These are phyloP conservation scores for Anguilla japonica DNA, from an alignment of 2,113 vertebrate genomes.

Conservation along the genomic window DNA sequence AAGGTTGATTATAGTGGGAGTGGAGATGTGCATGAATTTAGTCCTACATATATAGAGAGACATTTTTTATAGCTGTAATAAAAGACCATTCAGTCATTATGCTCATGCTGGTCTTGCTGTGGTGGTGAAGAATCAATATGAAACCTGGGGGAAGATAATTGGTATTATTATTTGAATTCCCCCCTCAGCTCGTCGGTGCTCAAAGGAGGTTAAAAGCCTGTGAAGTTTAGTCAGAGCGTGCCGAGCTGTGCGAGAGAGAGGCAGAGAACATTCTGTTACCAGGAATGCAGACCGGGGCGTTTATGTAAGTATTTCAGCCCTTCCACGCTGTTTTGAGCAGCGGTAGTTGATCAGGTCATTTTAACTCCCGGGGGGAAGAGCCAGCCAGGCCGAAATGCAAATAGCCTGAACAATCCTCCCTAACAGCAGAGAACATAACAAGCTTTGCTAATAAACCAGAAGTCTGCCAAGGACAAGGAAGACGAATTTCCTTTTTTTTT, in stretches of 20 bases:
- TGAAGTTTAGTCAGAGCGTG: constrained; percentile 11
- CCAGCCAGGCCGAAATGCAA: constrained; percentile 12
- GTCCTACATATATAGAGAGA: too few relatives aligned
- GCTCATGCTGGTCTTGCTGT: neutral
- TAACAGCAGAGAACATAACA: neutral
- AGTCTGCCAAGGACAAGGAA: neutral
- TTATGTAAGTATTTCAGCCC: constrained; percentile 16
- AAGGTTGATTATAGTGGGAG: too few relatives aligned
- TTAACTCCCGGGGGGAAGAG: constrained; percentile 15
- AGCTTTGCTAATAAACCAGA: constrained; percentile 9
- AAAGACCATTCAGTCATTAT: neutral
- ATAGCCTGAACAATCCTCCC: constrained; percentile 16
- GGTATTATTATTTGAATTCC: neutral
- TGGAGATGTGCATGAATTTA: too few relatives aligned
- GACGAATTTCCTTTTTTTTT: neutral
- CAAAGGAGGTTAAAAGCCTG: neutral
- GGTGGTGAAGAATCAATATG: neutral
- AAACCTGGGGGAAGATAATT: neutral
- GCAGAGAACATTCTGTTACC: constrained; percentile 20
- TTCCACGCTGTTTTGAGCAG: constrained; percentile 13
- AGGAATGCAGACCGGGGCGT: constrained; percentile 21
- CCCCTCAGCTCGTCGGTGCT: neutral
- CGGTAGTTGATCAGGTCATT: constrained; percentile 8
- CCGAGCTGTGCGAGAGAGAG: neutral
- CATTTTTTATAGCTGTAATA: neutral